These are phyloP conservation scores for Fopius arisanus DNA, from an alignment of 1,140 invertebrate genomes.

Conservation along the genomic window DNA sequence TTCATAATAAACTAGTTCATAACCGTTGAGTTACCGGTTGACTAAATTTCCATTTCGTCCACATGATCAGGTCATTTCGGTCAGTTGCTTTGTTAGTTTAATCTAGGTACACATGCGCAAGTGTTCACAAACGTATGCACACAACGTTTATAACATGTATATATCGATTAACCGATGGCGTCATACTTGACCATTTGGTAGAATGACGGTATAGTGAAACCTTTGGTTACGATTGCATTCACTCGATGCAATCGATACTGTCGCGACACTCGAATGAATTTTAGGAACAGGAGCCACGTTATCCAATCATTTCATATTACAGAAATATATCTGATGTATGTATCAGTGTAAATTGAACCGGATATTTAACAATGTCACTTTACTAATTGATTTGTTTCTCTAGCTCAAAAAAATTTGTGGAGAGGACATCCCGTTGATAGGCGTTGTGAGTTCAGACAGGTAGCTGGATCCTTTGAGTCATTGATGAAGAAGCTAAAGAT, in stretches of 20 bases:
- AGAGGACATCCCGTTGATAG: neutral
- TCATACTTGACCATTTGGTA: constrained; percentile 5
- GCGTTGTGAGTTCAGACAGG: neutral
- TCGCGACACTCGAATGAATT: neutral
- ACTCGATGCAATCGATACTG: neutral
- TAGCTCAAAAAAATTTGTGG: neutral
- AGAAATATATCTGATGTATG: neutral
- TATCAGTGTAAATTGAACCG: too few relatives aligned
- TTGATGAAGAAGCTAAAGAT: neutral
- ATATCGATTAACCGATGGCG: neutral
- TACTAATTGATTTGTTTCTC: too few relatives aligned
- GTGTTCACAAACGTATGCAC: neutral
- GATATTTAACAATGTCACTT: too few relatives aligned
- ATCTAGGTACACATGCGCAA: constrained; percentile 14
- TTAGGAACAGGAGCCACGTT: neutral
- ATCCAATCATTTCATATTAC: neutral
- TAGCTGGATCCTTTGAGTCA: neutral
- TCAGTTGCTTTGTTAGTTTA: constrained; percentile 8
- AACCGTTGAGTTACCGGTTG: too few relatives aligned
- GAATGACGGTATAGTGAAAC: neutral
- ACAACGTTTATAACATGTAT: neutral
- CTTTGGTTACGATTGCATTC: neutral
- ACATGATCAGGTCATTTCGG: neutral
- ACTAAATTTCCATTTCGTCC: neutral
- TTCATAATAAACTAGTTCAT: neutral